Evolutionary conservation across 1,140 invertebrate species (phyloP).

Genomic region (Samia ricini): DNA sequence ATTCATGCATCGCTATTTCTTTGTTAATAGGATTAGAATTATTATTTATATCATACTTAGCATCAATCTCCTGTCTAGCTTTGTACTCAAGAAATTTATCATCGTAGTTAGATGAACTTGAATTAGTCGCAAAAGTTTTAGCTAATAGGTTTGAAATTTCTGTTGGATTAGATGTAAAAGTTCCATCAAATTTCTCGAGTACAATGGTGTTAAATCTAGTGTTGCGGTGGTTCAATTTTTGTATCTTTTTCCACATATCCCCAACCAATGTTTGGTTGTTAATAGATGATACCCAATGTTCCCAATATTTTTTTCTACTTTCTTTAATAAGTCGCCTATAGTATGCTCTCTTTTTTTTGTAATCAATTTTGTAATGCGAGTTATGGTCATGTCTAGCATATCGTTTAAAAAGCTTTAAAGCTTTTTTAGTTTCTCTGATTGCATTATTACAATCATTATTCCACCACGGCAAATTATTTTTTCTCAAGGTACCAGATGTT

Average conservation of each 20-base stretch:
- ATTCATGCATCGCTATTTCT: conserved; percentile 19
- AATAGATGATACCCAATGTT: conserved; percentile 24
- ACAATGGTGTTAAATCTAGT: conserved; percentile 17
- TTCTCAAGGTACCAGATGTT: too few relatives aligned
- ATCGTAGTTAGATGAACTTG: conserved; percentile 34
- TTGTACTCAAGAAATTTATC: conserved; percentile 31
- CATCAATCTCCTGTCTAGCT: conserved; percentile 14
- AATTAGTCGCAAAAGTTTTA: conserved; percentile 36
- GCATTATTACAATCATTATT: too few relatives aligned
- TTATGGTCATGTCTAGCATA: too few relatives aligned
- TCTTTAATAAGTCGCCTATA: conserved; percentile 38
- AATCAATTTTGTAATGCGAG: conserved; percentile 34
- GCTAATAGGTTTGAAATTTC: conserved; percentile 36
- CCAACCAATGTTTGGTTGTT: conserved; percentile 13
- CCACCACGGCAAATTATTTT: too few relatives aligned
- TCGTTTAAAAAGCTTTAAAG: too few relatives aligned
- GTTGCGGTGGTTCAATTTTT: conserved; percentile 17
- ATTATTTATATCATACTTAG: conserved; percentile 13
- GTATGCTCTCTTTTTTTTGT: conserved; percentile 20
- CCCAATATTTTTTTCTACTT: conserved; percentile 23
- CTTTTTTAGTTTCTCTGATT: too few relatives aligned
- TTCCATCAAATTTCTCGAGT: conserved; percentile 17
- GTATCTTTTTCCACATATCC: conserved; percentile 27
- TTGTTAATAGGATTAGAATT: conserved; percentile 27
- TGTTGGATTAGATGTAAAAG: conserved; percentile 13